Evolutionary conservation across 2,888 invertebrate genomes (phyloP), one percentile per base, ranked within the genome.

Genomic region (Gortyna flavago): DNA sequence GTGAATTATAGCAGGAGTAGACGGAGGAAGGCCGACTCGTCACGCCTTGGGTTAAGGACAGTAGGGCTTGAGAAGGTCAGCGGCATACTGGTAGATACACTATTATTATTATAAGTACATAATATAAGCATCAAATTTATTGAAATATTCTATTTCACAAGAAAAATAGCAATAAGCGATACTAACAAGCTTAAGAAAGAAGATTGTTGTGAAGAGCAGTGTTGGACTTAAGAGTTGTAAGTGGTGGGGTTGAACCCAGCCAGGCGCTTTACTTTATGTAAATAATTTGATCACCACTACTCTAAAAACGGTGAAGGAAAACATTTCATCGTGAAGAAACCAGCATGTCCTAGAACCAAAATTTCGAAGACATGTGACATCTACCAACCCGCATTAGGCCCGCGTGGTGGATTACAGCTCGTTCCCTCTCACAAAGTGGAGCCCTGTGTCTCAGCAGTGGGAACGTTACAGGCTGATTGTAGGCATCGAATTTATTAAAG

Each of bases 1-100:
- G 95, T 94, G 93, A 95, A 91, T 93, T 94, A 95, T 93, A 89
- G 94, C 93, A 91, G 94, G 93, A 94, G 93, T 85, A 81, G 89
- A 84, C 90, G 79, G 89, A 91, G 93, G 95, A 96, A 96, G 96
- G 96, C 89, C 96, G 95, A 95, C 96, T 95, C 96, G 96, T 96
- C 96, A 96, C 96, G 96, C 91, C 93, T 94, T 91, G 92, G 96
- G 96, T 96, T 96, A 96, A 96, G 96, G 96, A 95, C 96, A 93
- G 89, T 79, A 78, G 85, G 85, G 81, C 85, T 74, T 69, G 79
- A 2, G 72, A 66, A 77, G 84, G 84, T 77, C 80, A 75, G 72
- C 59, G 48, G 44, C 66, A 72, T 72, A 86, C 84, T 74, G 67
- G 0, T 13, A 73, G 84, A 86, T 62, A 51, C 38, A 79, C 75